A percentile compares a stretch with the other conserved stretches of the same genome.
Conservation (phyloP, 2,888 invertebrate species). For the Alcis repandata region DNA sequence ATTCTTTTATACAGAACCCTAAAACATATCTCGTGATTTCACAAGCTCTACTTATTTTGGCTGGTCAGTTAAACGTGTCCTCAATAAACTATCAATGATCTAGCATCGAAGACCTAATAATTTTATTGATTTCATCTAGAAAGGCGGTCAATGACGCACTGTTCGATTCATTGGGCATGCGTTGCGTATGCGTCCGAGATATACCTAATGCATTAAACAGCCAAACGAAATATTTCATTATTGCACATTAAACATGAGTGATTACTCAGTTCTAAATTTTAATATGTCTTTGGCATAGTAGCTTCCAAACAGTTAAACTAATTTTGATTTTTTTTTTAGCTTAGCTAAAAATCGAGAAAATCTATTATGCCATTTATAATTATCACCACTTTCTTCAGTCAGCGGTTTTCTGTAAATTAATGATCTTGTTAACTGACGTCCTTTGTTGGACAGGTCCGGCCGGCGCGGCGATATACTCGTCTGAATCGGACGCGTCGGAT, state of each 20-base stretch:
- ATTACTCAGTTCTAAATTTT: no score
- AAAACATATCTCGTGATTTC: not conserved
- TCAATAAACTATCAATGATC: constrained; percentile 6
- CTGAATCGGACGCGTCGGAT: constrained; percentile 95
- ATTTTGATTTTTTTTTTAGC: no score
- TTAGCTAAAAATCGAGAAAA: no score
- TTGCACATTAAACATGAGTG: no score
- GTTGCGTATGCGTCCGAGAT: not conserved
- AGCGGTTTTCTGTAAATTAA: no score
- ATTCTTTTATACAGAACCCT: not conserved
- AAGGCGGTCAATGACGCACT: constrained; percentile 2
- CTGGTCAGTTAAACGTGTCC: not conserved
- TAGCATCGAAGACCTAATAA: not conserved
- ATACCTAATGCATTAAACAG: not conserved
- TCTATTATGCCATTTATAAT: no score
- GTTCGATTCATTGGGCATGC: not conserved
- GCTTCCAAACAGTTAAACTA: no score
- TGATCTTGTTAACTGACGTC: no score
- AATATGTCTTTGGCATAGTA: no score
- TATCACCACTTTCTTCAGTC: no score
- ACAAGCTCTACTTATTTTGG: no score
- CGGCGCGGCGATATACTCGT: constrained; percentile 93
- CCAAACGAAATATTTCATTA: no score
- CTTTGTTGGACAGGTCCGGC: constrained; percentile 70
- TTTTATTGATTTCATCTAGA: not conserved